phyloP scores from a whole-genome alignment of 2,113 vertebrate genomes.

The Microcebus ravelobensis region DNA sequence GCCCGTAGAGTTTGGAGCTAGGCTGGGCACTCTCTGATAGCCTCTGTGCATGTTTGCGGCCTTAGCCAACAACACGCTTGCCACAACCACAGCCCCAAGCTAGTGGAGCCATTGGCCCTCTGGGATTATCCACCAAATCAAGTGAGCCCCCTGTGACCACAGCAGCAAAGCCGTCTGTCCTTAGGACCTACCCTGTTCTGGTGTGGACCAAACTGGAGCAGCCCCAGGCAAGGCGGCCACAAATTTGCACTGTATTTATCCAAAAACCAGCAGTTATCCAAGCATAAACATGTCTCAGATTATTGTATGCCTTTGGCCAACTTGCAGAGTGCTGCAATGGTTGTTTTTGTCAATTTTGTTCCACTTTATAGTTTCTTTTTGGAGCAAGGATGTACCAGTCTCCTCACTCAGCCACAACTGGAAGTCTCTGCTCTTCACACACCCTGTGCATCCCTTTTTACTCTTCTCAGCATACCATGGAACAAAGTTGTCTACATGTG shows the following conservation, averaged over 20 bases:
- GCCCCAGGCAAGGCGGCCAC: not conserved
- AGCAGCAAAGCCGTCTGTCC: not conserved
- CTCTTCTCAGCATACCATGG: not conserved
- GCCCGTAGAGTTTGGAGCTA: not conserved
- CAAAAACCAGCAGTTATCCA: not conserved
- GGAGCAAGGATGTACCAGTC: not conserved
- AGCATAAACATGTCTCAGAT: not conserved
- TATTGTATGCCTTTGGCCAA: not conserved
- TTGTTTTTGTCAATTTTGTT: not conserved
- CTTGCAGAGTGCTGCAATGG: not conserved
- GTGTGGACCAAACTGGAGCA: not conserved
- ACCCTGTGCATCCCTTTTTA: not conserved
- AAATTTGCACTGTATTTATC: not conserved
- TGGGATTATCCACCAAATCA: not conserved
- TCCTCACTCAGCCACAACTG: not conserved
- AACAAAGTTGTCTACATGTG: not conserved
- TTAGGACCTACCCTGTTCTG: not conserved
- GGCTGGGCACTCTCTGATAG: not conserved
- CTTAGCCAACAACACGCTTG: not conserved
- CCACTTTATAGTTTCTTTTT: not conserved
- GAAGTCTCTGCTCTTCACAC: not conserved
- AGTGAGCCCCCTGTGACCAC: rapidly evolving
- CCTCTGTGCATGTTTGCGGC: rapidly evolving
- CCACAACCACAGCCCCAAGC: not conserved
- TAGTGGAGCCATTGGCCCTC: not conserved